phyloP scores from a whole-genome alignment of 1,140 invertebrate genomes.

The Lasaia peninsularis region DNA sequence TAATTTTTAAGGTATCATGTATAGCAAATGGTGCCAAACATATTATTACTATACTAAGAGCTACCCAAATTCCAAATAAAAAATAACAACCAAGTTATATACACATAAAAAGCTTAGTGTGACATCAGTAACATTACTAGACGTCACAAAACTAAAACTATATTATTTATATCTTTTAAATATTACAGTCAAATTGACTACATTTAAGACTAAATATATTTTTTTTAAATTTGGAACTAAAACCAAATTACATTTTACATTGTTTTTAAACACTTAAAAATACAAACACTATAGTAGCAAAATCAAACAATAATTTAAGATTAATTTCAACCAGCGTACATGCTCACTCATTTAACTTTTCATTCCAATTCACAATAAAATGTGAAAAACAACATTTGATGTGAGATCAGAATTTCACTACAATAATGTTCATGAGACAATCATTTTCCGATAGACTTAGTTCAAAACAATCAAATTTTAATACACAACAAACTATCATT shows the following conservation, averaged over 20 bases:
- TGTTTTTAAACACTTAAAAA: constrained; percentile 51
- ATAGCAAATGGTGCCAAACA: background rate
- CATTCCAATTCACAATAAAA: constrained; percentile 5
- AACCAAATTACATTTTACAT: constrained; percentile 48
- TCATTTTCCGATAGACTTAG: constrained; percentile 14
- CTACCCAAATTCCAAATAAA: constrained; percentile 59
- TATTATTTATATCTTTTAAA: constrained; percentile 44
- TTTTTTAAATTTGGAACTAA: constrained; percentile 53
- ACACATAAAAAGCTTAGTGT: constrained; percentile 50
- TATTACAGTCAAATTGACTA: constrained; percentile 57
- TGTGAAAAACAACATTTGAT: constrained; percentile 29
- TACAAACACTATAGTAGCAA: constrained; percentile 50
- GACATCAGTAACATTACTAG: constrained; percentile 34
- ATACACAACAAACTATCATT: constrained; percentile 16
- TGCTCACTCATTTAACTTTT: constrained; percentile 7
- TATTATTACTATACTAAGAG: constrained; percentile 36
- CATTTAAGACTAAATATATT: constrained; percentile 49
- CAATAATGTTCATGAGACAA: constrained; percentile 13
- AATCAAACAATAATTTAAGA: constrained; percentile 27
- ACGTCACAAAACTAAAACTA: constrained; percentile 57
- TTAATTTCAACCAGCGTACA: constrained; percentile 15
- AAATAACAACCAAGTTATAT: constrained; percentile 60
- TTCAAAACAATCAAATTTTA: constrained; percentile 22
- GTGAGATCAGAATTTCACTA: constrained; percentile 40
- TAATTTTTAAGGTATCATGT: background rate